Evolutionary conservation across 2,797 vertebrate species (phyloP).

Genomic region (Phalloptychus januarius): DNA sequence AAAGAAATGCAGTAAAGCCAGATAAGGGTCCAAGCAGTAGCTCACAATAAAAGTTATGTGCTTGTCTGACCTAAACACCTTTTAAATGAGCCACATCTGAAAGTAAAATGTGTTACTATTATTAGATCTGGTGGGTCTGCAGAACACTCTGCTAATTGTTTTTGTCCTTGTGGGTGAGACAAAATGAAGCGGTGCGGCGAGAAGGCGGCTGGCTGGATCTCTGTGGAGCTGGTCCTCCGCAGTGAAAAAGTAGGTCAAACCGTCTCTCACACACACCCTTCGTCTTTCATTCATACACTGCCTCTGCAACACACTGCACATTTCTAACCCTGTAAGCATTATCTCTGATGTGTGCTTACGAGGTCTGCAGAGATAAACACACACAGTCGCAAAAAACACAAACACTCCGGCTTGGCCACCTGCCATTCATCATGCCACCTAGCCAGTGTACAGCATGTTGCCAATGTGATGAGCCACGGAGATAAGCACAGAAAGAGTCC

Average conservation of each 20-base stretch:
- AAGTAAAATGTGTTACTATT: conserved; percentile 4
- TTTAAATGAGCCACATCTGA: background rate
- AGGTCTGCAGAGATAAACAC: conserved; percentile 20
- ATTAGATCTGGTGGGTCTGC: background rate
- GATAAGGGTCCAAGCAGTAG: background rate
- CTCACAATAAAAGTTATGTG: background rate
- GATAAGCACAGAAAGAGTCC: conserved; percentile 26
- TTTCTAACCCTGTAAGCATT: conserved; percentile 44
- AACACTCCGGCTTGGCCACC: conserved; percentile 23
- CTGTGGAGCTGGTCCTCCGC: conserved; percentile 42
- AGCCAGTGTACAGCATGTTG: conserved; percentile 46
- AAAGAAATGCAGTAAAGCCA: background rate
- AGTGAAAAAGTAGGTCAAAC: conserved; percentile 73
- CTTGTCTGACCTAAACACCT: background rate
- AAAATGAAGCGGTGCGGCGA: background rate
- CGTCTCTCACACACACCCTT: conserved; percentile 22
- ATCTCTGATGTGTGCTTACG: conserved; percentile 31
- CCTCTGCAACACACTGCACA: conserved; percentile 33
- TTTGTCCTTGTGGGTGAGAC: conserved; percentile 8
- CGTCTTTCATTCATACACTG: conserved; percentile 46
- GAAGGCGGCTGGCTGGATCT: conserved; percentile 5
- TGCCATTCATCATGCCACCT: conserved; percentile 38
- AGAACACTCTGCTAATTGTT: background rate
- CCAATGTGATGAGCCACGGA: conserved; percentile 47
- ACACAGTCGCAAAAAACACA: conserved; percentile 9